Conservation (phyloP, 2,888 invertebrate genomes). For the Sepiola atlantica region DNA sequence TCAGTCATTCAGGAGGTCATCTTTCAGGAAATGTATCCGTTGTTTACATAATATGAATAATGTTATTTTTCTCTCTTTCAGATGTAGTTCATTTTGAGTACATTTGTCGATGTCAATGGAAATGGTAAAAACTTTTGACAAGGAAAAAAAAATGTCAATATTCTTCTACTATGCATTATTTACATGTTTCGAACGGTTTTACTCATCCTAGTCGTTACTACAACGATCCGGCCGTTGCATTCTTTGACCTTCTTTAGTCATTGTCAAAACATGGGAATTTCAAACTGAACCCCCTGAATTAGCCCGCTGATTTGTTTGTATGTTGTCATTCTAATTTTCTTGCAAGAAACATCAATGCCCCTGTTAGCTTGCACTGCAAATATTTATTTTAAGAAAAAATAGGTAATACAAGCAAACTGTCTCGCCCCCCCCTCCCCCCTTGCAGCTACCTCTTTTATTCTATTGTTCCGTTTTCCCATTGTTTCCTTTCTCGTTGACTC, state of each 20-base stretch:
- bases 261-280: neutral
- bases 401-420: neutral
- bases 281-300: too few relatives aligned
- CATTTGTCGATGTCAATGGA: neutral
- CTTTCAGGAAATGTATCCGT: neutral
- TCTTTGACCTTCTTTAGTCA: neutral
- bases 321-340: too few relatives aligned
- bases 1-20: neutral
- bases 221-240: too few relatives aligned
- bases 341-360: too few relatives aligned
- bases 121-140: neutral
- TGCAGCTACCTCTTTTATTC: neutral
- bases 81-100: neutral
- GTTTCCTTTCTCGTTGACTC: neutral
- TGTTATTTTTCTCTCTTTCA: neutral
- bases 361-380: neutral
- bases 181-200: neutral
- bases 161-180: neutral
- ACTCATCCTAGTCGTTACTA: too few relatives aligned
- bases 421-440: neutral
- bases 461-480: neutral
- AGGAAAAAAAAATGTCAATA: neutral
- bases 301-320: too few relatives aligned
- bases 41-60: neutral
- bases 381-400: neutral